These are phyloP conservation scores for Turritopsis dohrnii DNA, from an alignment of 30 jellyfish, hydroid and myxozoan species.

Conservation along the genomic window DNA sequence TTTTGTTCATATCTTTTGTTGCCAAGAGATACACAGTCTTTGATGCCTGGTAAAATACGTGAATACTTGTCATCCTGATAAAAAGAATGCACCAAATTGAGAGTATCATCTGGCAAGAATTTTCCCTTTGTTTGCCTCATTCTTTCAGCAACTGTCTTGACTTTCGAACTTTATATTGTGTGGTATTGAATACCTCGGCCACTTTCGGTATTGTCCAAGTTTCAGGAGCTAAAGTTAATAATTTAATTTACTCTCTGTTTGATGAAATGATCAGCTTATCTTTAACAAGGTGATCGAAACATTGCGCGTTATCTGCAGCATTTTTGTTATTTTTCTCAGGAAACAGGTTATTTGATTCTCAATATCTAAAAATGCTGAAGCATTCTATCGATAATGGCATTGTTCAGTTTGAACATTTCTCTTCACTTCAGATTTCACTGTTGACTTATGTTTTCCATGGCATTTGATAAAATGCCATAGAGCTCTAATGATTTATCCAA, in stretches of 20 bases:
- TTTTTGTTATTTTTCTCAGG: not conserved
- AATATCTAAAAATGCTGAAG: not conserved
- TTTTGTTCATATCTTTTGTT: conserved; percentile 34
- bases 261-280: not conserved
- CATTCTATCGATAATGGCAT: not conserved
- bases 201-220: not conserved
- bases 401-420: not conserved
- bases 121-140: not conserved
- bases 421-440: not conserved
- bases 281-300: not conserved
- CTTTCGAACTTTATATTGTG: not conserved
- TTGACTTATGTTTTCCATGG: not conserved
- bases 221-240: not conserved
- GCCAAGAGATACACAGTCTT: not conserved
- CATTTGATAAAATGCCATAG: not conserved
- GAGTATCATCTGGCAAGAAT: not conserved
- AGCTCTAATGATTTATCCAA: not conserved
- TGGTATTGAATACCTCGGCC: not conserved
- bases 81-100: not conserved
- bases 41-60: not conserved
- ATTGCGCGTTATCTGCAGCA: not conserved
- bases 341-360: not conserved
- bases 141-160: not conserved
- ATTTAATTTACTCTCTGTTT: not conserved
- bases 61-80: not conserved